Evolutionary conservation across 2,113 vertebrate species (phyloP).

Genomic region (Ginglymostoma cirratum): DNA sequence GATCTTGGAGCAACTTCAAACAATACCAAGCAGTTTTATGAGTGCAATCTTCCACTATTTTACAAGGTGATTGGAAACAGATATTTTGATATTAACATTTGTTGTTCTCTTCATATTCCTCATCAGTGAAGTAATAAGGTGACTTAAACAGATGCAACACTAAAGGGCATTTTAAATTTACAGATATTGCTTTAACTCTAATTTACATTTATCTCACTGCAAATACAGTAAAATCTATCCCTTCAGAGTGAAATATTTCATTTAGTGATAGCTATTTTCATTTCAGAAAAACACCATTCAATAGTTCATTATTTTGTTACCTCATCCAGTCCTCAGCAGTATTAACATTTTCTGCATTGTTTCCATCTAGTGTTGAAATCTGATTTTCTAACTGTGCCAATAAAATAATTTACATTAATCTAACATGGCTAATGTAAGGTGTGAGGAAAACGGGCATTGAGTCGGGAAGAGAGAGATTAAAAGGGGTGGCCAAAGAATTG

Average conservation of each 20-base stretch:
- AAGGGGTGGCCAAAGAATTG: not conserved
- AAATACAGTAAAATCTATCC: not conserved
- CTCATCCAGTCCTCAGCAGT: not conserved
- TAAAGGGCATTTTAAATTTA: not conserved
- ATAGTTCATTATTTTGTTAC: not conserved
- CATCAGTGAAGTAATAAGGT: not conserved
- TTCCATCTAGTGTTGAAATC: not conserved
- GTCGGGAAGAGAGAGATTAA: not conserved
- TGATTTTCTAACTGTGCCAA: not conserved
- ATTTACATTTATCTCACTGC: not conserved
- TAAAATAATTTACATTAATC: not conserved
- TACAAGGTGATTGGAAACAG: not conserved
- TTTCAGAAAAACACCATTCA: not conserved
- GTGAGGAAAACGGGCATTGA: not conserved
- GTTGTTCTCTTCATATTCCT: not conserved
- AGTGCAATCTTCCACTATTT: not conserved
- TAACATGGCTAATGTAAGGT: not conserved
- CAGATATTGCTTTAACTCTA: not conserved
- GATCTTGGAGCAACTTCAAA: not conserved
- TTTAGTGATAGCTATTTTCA: not conserved
- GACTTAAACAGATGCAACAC: not conserved
- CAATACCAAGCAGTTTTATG: not conserved
- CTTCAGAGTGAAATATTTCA: not conserved
- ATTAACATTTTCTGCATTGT: not conserved
- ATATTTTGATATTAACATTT: slow-evolving; percentile 3